phyloP scores from a whole-genome alignment of 2,113 vertebrate genomes.

The Ceratotherium simum region DNA sequence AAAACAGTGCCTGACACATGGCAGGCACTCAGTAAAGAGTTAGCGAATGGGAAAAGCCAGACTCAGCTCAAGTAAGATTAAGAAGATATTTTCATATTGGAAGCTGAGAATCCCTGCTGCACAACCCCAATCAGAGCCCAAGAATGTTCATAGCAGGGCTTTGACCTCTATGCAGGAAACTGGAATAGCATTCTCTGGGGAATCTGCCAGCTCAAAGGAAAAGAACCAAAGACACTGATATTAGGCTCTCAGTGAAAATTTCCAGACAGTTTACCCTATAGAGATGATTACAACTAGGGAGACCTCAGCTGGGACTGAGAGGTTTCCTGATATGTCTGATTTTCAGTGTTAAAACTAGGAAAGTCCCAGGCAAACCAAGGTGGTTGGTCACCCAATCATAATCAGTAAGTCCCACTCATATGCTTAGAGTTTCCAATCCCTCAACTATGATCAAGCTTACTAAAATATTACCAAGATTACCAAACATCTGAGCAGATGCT shows the following conservation, averaged over 20 bases:
- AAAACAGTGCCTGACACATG: not conserved
- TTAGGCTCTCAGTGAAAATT: not conserved
- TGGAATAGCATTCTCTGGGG: not conserved
- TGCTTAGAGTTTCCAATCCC: not conserved
- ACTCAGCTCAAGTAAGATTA: not conserved
- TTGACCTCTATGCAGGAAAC: not conserved
- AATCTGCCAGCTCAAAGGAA: not conserved
- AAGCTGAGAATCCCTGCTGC: conserved; percentile 27
- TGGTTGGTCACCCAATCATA: not conserved
- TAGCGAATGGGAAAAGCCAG: not conserved
- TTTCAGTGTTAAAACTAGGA: not conserved
- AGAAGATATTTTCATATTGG: not conserved
- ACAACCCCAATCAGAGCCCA: not conserved
- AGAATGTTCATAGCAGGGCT: not conserved
- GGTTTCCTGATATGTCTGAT: not conserved
- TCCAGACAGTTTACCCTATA: not conserved
- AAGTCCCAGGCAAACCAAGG: not conserved
- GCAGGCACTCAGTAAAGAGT: not conserved
- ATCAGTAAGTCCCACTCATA: not conserved
- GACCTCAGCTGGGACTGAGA: not conserved
- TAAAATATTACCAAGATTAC: not conserved
- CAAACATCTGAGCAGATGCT: not conserved
- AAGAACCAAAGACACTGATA: not conserved
- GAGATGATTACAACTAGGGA: not conserved
- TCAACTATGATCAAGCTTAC: not conserved